phyloP scores from a whole-genome alignment of 2,797 vertebrate genomes.

The Agapornis canus region DNA sequence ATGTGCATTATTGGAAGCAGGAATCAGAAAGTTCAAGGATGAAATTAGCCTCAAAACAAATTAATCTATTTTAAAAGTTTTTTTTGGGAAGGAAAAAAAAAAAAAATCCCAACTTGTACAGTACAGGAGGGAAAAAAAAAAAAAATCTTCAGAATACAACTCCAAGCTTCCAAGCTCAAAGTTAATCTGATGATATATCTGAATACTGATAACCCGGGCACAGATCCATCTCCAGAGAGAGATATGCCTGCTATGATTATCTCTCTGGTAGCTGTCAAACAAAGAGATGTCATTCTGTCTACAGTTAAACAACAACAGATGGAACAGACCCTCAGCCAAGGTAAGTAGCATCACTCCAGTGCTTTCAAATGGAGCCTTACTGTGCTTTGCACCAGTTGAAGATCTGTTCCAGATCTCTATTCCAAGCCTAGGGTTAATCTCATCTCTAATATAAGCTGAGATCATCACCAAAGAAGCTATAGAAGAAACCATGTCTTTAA shows the following conservation, averaged over 20 bases:
- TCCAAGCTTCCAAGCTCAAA: conserved; percentile 34
- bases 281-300: conserved; percentile 67
- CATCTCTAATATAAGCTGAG: not conserved
- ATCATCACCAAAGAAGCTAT: not conserved
- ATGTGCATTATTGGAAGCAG: conserved; percentile 45
- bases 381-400: not conserved
- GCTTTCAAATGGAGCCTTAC: conserved; percentile 29
- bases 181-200: conserved; percentile 45
- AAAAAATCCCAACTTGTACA: not conserved
- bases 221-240: conserved; percentile 52
- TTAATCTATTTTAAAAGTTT: conserved; percentile 53
- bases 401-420: not conserved
- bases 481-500: not conserved
- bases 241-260: conserved; percentile 67
- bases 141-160: not conserved
- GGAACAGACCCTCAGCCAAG: conserved; percentile 59
- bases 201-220: conserved; percentile 55
- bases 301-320: conserved; percentile 69
- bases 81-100: not conserved
- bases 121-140: not conserved
- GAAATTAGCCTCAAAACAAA: conserved; percentile 41
- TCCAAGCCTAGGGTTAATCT: conserved; percentile 16
- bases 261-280: conserved; percentile 67
- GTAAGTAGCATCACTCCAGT: conserved; percentile 50
- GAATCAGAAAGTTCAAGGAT: conserved; percentile 57